These are phyloP conservation scores for Porphyrio hochstetteri DNA, from an alignment of 2,113 vertebrate genomes.

Conservation along the genomic window DNA sequence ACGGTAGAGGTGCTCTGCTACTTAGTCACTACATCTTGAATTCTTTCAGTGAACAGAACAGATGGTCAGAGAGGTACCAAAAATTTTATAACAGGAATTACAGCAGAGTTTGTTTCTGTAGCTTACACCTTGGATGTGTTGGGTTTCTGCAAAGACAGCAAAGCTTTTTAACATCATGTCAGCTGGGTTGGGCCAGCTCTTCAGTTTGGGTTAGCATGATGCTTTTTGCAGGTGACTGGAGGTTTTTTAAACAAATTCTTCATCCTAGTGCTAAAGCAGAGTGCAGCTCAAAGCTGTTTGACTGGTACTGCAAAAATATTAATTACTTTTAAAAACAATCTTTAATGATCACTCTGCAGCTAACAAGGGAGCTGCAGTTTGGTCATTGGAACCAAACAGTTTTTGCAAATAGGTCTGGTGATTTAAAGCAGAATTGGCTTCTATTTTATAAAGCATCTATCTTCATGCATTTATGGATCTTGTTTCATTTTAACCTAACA, in stretches of 20 bases:
- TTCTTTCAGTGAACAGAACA: background rate
- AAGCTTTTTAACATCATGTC: background rate
- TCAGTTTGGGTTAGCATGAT: background rate
- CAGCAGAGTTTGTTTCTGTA: background rate
- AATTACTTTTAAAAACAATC: background rate
- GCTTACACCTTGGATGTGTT: background rate
- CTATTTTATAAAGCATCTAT: background rate
- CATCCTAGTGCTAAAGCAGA: background rate
- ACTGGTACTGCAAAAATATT: background rate
- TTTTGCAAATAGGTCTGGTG: background rate
- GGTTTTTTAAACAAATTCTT: background rate
- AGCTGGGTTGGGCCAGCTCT: background rate
- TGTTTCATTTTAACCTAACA: background rate
- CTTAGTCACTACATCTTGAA: background rate
- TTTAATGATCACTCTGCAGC: background rate
- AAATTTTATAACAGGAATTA: background rate
- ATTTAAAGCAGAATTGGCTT: slow-evolving; percentile 3
- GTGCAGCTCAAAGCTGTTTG: background rate
- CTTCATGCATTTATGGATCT: background rate
- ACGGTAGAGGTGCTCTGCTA: background rate
- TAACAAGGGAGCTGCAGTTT: background rate
- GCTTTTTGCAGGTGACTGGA: background rate
- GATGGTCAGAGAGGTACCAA: background rate
- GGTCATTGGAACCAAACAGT: background rate
- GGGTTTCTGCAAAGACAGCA: background rate